Percentiles rank a stretch among this genome's conserved stretches.
Conservation (phyloP, 2,888 invertebrate species). For the Drosophila flavopinicola region DNA sequence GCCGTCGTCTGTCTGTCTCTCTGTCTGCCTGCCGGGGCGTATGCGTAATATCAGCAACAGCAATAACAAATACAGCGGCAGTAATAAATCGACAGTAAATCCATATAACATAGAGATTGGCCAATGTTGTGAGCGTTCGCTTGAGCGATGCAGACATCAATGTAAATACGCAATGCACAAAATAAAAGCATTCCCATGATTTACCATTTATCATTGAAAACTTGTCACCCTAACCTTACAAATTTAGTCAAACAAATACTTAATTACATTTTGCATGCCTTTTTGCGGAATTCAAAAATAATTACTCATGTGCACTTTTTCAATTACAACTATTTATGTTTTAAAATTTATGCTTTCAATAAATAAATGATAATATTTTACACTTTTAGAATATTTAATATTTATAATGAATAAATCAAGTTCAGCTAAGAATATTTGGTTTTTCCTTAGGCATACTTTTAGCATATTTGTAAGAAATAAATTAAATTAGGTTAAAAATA, state of each 20-base stretch:
- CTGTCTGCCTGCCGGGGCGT: slow-evolving; percentile 45
- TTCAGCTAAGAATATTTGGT: no score
- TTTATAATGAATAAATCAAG: no score
- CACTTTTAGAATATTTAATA: no score
- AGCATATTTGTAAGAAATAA: no score
- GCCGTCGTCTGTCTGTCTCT: no score
- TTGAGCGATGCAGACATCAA: slow-evolving; percentile 26
- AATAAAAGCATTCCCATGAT: neutral
- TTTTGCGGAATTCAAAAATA: no score
- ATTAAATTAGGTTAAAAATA: no score
- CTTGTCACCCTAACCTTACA: neutral
- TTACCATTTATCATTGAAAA: slow-evolving; percentile 14
- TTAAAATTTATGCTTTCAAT: no score
- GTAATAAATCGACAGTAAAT: slow-evolving; percentile 62
- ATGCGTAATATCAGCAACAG: slow-evolving; percentile 45
- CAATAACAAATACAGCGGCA: slow-evolving; percentile 25
- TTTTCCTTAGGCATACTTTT: no score
- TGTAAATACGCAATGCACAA: slow-evolving; percentile 2
- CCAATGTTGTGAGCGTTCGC: slow-evolving; percentile 8
- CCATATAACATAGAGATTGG: slow-evolving; percentile 28
- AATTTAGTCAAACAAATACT: neutral
- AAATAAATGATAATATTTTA: no score
- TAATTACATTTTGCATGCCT: no score
- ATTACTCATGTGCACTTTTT: no score
- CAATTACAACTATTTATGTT: neutral